A percentile compares a stretch with the other conserved stretches of the same genome.
These are phyloP conservation scores for Atta texana DNA, from an alignment of 1,140 invertebrate genomes.

Conservation along the genomic window DNA sequence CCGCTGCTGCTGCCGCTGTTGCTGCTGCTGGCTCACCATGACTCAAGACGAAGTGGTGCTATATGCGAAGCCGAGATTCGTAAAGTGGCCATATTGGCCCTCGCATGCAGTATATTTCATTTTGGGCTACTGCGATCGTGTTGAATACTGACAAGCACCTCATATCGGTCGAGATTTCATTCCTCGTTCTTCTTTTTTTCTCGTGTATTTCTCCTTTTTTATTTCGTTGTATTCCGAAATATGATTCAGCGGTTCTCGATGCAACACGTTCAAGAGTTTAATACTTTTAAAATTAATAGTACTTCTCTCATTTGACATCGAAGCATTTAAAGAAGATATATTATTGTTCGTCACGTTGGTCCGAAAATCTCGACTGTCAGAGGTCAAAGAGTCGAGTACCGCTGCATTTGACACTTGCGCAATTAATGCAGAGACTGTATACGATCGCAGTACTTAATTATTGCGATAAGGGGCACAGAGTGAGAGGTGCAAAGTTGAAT, in stretches of 20 bases:
- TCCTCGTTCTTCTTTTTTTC: not conserved
- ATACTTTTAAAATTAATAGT: not conserved
- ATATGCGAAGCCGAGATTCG: slow-evolving; percentile 73
- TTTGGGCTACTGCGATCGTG: slow-evolving; percentile 66
- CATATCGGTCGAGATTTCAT: slow-evolving; percentile 11
- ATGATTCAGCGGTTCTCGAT: not conserved
- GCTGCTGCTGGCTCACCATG: slow-evolving; percentile 35
- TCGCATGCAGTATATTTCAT: slow-evolving; percentile 73
- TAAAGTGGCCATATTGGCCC: slow-evolving; percentile 68
- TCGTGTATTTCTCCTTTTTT: not conserved
- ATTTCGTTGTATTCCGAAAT: not conserved
- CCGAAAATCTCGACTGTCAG: not conserved
- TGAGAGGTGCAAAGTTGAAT: slow-evolving; percentile 62
- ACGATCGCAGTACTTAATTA: slow-evolving; percentile 64
- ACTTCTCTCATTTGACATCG: not conserved
- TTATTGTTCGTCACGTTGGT: not conserved
- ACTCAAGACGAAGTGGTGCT: slow-evolving; percentile 68
- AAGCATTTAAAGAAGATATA: not conserved
- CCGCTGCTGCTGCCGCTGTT: slow-evolving; percentile 45
- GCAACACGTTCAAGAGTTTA: not conserved
- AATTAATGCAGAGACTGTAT: slow-evolving; percentile 45
- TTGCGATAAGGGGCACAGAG: slow-evolving; percentile 55
- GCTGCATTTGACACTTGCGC: slow-evolving; percentile 35
- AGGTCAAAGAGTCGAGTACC: not conserved
- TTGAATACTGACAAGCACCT: slow-evolving; percentile 48